Evolutionary conservation across 2,113 vertebrate species (phyloP).

Genomic region (Chlorodrepanis virens): DNA sequence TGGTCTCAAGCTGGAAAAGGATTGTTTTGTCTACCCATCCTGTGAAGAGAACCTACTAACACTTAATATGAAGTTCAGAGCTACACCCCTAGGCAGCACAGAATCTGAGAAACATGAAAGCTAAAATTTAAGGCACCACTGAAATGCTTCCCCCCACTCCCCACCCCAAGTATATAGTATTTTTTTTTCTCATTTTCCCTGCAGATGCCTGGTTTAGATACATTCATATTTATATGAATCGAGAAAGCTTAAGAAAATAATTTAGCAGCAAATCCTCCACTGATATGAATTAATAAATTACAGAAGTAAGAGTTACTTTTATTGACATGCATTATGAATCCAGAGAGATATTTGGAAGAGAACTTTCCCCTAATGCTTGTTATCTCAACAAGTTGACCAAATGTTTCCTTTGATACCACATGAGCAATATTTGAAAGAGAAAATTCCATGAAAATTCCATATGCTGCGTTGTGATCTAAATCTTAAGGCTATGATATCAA

Average conservation of each 20-base stretch:
- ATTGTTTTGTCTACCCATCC: not conserved
- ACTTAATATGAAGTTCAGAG: not conserved
- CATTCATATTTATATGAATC: not conserved
- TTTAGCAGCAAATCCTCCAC: not conserved
- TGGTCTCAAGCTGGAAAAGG: not conserved
- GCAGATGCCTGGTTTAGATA: not conserved
- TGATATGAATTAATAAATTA: not conserved
- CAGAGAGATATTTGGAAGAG: not conserved
- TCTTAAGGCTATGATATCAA: not conserved
- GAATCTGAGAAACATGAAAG: not conserved
- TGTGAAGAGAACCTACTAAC: not conserved
- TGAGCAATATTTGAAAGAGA: not conserved
- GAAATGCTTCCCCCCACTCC: fast-evolving
- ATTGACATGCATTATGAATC: not conserved
- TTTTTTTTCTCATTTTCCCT: not conserved
- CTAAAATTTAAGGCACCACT: not conserved
- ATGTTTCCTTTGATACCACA: not conserved
- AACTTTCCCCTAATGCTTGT: not conserved
- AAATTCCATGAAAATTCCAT: not conserved
- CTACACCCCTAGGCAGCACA: not conserved
- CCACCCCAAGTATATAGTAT: not conserved
- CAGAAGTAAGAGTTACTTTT: not conserved
- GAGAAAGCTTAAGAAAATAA: not conserved
- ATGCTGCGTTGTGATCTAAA: not conserved
- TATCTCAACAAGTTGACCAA: not conserved